A percentile compares a stretch with the other conserved stretches of the same genome.
Evolutionary conservation across 2,888 invertebrate genomes (phyloP).

Genomic region (Lycophotia porphyrea): DNA sequence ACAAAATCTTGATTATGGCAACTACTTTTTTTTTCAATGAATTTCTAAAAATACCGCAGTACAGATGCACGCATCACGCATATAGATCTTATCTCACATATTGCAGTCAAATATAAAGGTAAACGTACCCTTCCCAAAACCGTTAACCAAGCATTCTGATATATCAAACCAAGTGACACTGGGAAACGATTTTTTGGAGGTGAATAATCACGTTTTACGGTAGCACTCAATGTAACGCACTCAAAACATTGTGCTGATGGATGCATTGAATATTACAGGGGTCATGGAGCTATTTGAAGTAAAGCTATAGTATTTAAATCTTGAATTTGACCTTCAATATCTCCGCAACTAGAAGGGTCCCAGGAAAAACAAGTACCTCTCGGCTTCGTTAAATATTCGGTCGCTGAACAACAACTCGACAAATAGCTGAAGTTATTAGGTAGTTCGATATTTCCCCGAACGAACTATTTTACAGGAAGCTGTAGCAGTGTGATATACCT

Average conservation of each 20-base stretch:
- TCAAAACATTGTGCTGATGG: background rate
- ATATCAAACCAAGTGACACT: background rate
- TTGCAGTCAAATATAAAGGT: background rate
- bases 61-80: background rate
- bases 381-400: background rate
- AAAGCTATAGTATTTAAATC: background rate
- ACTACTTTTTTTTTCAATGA: too few relatives aligned
- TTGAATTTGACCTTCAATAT: background rate
- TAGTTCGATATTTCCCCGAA: conserved; percentile 23
- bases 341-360: background rate
- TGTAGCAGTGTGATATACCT: background rate
- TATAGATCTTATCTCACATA: too few relatives aligned
- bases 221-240: background rate
- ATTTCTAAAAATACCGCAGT: background rate
- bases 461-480: conserved; percentile 22
- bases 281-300: background rate
- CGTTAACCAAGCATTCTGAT: background rate
- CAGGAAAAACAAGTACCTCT: background rate
- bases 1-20: too few relatives aligned
- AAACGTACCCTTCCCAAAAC: background rate
- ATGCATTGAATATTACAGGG: background rate
- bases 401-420: background rate
- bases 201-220: background rate
- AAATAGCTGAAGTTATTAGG: background rate
- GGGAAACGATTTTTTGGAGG: too few relatives aligned